Percentiles rank a stretch among this genome's conserved stretches.
phyloP scores from a whole-genome alignment of 2,797 vertebrate genomes.

The Crenuchus spilurus region DNA sequence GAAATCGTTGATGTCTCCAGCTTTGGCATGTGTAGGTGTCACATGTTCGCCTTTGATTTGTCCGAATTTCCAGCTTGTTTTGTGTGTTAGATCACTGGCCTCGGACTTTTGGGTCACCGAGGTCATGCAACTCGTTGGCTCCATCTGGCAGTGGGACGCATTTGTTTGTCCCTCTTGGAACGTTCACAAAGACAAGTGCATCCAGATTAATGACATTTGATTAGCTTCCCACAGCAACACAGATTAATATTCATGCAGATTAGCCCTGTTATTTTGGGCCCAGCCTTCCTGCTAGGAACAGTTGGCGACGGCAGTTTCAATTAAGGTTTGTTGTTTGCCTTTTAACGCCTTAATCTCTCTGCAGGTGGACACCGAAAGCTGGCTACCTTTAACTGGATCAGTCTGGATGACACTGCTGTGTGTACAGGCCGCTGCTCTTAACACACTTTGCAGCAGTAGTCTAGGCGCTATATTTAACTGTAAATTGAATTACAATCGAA shows the following conservation, averaged over 20 bases:
- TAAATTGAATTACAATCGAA: background rate
- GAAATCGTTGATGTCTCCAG: background rate
- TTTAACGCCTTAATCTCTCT: slow-evolving; percentile 55
- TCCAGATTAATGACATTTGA: slow-evolving; percentile 73
- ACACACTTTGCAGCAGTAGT: background rate
- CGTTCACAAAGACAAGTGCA: slow-evolving; percentile 61
- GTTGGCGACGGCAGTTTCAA: slow-evolving; percentile 62
- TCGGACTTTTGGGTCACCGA: slow-evolving; percentile 1
- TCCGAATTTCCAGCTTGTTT: slow-evolving; percentile 27
- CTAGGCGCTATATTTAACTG: background rate
- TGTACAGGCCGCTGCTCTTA: background rate
- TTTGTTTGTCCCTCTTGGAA: slow-evolving; percentile 70
- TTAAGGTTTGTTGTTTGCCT: slow-evolving; percentile 59
- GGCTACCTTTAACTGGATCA: slow-evolving; percentile 45
- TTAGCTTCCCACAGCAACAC: slow-evolving; percentile 64
- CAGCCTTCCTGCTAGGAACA: slow-evolving; percentile 46
- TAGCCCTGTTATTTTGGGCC: slow-evolving; percentile 52
- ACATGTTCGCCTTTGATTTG: background rate
- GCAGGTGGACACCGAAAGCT: slow-evolving; percentile 65
- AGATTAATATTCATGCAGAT: slow-evolving; percentile 76
- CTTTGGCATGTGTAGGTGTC: background rate
- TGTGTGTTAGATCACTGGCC: slow-evolving; percentile 39
- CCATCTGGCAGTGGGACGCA: slow-evolving; percentile 66
- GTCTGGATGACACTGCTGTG: background rate
- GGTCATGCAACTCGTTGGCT: slow-evolving; percentile 48